phyloP scores from a whole-genome alignment of 2,113 vertebrate genomes.

The Willisornis vidua region DNA sequence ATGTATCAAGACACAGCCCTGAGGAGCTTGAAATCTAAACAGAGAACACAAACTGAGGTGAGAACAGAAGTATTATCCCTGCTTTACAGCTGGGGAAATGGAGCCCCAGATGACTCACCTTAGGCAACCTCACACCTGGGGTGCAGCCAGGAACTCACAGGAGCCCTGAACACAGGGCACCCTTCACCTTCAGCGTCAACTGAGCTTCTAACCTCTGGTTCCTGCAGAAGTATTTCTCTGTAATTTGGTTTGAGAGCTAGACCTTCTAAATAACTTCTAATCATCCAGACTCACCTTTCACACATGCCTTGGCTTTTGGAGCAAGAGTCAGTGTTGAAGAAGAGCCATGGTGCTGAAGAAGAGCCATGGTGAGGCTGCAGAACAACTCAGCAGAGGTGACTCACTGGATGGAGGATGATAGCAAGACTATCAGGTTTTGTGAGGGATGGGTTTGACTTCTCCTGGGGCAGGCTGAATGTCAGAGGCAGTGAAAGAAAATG shows the following conservation, averaged over 20 bases:
- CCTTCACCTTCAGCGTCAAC: neutral
- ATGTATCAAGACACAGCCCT: conserved; percentile 57
- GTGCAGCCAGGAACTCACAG: neutral
- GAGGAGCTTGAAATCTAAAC: conserved; percentile 60
- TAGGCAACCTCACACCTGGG: neutral
- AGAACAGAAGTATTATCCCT: conserved; percentile 37
- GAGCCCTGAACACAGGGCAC: neutral
- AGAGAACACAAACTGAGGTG: conserved; percentile 41
- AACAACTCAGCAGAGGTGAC: neutral
- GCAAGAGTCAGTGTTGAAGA: neutral
- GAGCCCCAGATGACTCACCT: conserved; percentile 36
- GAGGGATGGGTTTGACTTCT: neutral
- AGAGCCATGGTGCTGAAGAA: neutral
- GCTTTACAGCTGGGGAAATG: neutral
- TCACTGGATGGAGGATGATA: fast-evolving
- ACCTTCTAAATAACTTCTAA: neutral
- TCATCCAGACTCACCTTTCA: neutral
- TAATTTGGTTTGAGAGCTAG: neutral
- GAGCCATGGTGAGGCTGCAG: neutral
- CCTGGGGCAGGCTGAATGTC: neutral
- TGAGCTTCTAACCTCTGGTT: neutral
- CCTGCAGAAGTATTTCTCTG: neutral
- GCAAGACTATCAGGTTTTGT: neutral
- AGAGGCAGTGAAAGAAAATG: neutral
- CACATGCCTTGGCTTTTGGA: neutral